These are phyloP conservation scores for Dyspetes luteomarginatus DNA, from an alignment of 2,888 invertebrate species.

Conservation along the genomic window DNA sequence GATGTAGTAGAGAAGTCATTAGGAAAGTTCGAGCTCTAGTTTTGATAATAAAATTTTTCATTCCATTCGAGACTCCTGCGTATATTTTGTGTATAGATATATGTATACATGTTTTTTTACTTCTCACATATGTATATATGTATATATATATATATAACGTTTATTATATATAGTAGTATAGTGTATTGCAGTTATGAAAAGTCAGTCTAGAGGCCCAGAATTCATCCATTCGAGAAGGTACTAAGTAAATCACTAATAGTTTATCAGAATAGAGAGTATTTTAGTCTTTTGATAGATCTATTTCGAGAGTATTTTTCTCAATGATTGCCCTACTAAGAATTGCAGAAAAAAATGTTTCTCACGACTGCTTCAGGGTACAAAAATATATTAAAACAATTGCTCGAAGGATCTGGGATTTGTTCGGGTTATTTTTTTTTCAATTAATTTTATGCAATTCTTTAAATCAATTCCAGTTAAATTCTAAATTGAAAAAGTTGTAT, in stretches of 20 bases:
- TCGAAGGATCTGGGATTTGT: constrained; percentile 19
- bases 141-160: background rate
- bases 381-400: constrained; percentile 74
- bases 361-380: constrained; percentile 71
- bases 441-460: background rate
- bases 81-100: constrained; percentile 24
- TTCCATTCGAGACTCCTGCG: background rate
- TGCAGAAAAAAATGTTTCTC: constrained; percentile 18
- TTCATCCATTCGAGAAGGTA: constrained; percentile 24
- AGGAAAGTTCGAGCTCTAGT: constrained; percentile 16
- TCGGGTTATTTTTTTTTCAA: background rate
- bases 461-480: background rate
- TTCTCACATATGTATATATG: background rate
- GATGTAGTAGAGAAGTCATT: constrained; percentile 6
- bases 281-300: background rate
- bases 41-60: constrained; percentile 17
- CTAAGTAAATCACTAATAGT: constrained; percentile 4
- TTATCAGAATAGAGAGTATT: background rate
- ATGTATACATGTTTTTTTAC: constrained; percentile 20
- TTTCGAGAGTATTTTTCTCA: no score
- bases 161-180: background rate
- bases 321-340: no score
- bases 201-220: constrained; percentile 22
- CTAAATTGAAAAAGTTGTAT: background rate
- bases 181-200: background rate